A percentile compares a stretch with the other conserved stretches of the same genome.
Evolutionary conservation across 2,797 vertebrate species (phyloP).

Genomic region (Pangasius krempfi): DNA sequence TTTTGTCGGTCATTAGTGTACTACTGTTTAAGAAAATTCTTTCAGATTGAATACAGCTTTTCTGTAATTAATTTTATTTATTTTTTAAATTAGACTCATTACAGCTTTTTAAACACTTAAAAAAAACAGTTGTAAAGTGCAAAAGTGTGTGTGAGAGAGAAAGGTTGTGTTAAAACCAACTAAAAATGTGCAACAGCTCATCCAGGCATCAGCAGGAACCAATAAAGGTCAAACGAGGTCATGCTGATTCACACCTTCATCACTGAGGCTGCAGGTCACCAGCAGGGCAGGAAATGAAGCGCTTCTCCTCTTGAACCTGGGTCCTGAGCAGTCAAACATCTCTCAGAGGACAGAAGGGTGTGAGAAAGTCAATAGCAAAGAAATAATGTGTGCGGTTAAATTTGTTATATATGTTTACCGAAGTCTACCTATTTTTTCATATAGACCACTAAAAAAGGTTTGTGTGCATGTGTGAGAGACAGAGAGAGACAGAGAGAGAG

Average conservation of each 20-base stretch:
- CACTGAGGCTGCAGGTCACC: slow-evolving; percentile 42
- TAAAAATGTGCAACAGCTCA: slow-evolving; percentile 47
- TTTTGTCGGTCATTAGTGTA: background rate
- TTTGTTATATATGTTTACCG: background rate
- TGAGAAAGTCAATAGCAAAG: background rate
- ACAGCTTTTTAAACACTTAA: background rate
- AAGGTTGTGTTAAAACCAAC: background rate
- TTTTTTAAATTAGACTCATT: background rate
- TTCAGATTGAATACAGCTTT: background rate
- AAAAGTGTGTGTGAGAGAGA: background rate
- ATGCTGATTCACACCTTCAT: slow-evolving; percentile 51
- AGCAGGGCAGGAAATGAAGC: slow-evolving; percentile 45
- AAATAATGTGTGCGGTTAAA: background rate
- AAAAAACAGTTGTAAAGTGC: background rate
- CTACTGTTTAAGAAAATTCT: background rate
- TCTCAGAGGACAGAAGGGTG: slow-evolving; percentile 39
- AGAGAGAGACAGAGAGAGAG: background rate
- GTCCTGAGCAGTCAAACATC: slow-evolving; percentile 38
- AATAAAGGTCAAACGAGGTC: slow-evolving; percentile 49
- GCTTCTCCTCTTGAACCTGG: slow-evolving; percentile 31
- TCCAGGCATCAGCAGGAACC: slow-evolving; percentile 45
- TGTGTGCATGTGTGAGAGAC: background rate
- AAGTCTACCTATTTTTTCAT: background rate
- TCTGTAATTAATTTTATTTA: background rate
- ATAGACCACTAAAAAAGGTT: background rate